Evolutionary conservation across 2,888 invertebrate species (phyloP).

Genomic region (Dorcus parallelipipedus): DNA sequence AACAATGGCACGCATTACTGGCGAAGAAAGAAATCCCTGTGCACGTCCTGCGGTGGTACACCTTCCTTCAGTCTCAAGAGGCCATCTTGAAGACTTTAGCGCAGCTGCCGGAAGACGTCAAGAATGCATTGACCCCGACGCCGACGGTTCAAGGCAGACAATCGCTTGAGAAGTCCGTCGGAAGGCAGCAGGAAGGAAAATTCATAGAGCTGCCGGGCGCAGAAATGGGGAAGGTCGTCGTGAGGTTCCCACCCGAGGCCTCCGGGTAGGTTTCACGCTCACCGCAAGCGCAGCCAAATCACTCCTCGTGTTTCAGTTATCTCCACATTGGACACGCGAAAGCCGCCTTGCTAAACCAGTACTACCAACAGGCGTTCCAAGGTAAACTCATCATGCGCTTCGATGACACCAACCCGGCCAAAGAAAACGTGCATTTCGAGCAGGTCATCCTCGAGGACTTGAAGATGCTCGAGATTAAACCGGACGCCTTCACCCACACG

Average conservation of each 20-base stretch:
- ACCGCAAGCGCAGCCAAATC: no score
- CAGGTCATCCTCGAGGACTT: constrained; percentile 95
- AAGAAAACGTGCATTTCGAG: constrained; percentile 96
- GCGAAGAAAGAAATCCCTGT: constrained; percentile 52
- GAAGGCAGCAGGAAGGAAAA: constrained; percentile 61
- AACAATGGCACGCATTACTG: constrained; percentile 39
- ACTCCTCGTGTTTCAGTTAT: constrained; percentile 54
- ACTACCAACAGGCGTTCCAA: constrained; percentile 89
- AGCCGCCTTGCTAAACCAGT: constrained; percentile 96
- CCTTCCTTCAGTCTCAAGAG: constrained; percentile 61
- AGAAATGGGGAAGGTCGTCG: constrained; percentile 95
- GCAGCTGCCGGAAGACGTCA: constrained; percentile 56
- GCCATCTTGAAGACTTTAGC: constrained; percentile 56
- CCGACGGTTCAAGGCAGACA: constrained; percentile 23
- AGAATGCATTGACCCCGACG: constrained; percentile 30
- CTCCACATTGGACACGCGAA: constrained; percentile 99
- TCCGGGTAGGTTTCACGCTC: constrained; percentile 66
- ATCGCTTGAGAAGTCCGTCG: constrained; percentile 21
- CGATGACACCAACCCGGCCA: constrained; percentile 99
- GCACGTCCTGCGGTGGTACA: constrained; percentile 66
- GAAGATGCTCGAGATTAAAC: constrained; percentile 84
- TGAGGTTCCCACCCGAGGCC: constrained; percentile 99
- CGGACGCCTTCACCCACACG: constrained; percentile 90
- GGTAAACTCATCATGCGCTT: constrained; percentile 97
- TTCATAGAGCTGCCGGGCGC: constrained; percentile 95